Base-by-base conservation (phyloP, 2,888 invertebrate genomes). In the Zaprionus obscuricornis region DNA sequence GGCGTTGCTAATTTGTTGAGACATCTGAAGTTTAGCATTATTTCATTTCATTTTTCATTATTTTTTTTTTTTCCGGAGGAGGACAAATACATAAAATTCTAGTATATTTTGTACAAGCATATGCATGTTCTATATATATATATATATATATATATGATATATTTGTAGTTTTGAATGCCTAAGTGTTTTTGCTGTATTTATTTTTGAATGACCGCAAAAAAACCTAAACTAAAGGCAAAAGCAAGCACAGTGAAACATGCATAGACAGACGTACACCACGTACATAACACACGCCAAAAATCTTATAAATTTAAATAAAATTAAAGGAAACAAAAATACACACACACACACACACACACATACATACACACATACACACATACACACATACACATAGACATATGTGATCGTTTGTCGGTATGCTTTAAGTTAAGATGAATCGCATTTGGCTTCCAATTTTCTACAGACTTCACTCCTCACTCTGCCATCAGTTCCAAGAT, bases 301-400 rank as follows among this genome's bases (percentile, higher is more conserved):
- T 65, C 43, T 66, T 69, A 64, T 73, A 73, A n/a, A 74, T 72
- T 70, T 52, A 73, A 79, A 74, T 71, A 76, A 69, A 79, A 76
- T 62, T 37, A 73, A 78, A 49, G 59, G 46, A 51, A 59, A 43
- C 47, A 22, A 55, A 64, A 50, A 27, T 46, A 11, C 50, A 34
- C 46, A 47, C 24, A 20, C 63, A 18, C 51, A 42, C 29, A 17
- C n/a, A 22, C 36, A 49, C 34, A 34, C 22, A 14, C 3, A 8
- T 17, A 45, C 14, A 2, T 36, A 43, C 26, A 17, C 11, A 42
- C 20, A 46, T 6, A 50, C 31, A 29, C 18, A 10, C 2, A 11
- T 16, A 47, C 11, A 2, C 36, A 39, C 33, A 16, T 24, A 26
- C 22, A 26, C 7, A 43, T 24, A 33, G 34, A 10, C 14, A 18